These are phyloP conservation scores for Metalampra italica DNA, from an alignment of 2,888 invertebrate genomes.

Conservation along the genomic window DNA sequence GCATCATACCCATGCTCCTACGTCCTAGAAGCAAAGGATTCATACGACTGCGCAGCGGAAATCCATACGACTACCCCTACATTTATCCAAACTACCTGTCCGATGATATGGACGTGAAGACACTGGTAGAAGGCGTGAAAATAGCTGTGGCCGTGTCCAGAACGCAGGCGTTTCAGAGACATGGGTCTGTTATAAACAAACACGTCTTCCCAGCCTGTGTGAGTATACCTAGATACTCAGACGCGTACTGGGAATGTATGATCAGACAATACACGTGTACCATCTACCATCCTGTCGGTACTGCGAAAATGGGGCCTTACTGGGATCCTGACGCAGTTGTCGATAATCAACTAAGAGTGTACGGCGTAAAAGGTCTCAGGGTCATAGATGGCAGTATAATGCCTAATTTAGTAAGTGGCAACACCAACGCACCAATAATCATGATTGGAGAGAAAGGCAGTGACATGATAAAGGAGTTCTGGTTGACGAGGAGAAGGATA, in stretches of 20 bases:
- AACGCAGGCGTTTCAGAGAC: constrained; percentile 86
- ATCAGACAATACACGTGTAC: constrained; percentile 89
- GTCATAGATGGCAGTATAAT: constrained; percentile 93
- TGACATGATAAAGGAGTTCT: constrained; percentile 91
- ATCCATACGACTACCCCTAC: constrained; percentile 92
- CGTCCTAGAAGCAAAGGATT: constrained; percentile 91
- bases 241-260: constrained; percentile 93
- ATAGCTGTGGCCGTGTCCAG: constrained; percentile 88
- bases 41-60: constrained; percentile 87
- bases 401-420: constrained; percentile 91
- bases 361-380: constrained; percentile 87
- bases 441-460: constrained; percentile 95
- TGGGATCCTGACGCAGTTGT: constrained; percentile 92
- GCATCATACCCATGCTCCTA: constrained; percentile 89
- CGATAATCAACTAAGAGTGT: constrained; percentile 87
- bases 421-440: constrained; percentile 91
- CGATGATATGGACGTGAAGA: constrained; percentile 87
- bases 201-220: constrained; percentile 88
- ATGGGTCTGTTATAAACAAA: constrained; percentile 84
- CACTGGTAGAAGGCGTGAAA: constrained; percentile 91
- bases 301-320: constrained; percentile 93
- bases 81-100: constrained; percentile 95
- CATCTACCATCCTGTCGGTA: constrained; percentile 92
- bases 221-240: constrained; percentile 82
- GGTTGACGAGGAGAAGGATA: constrained; percentile 79